phyloP scores from a whole-genome alignment of 2,888 invertebrate species.

The Pyrocoelia pectoralis region DNA sequence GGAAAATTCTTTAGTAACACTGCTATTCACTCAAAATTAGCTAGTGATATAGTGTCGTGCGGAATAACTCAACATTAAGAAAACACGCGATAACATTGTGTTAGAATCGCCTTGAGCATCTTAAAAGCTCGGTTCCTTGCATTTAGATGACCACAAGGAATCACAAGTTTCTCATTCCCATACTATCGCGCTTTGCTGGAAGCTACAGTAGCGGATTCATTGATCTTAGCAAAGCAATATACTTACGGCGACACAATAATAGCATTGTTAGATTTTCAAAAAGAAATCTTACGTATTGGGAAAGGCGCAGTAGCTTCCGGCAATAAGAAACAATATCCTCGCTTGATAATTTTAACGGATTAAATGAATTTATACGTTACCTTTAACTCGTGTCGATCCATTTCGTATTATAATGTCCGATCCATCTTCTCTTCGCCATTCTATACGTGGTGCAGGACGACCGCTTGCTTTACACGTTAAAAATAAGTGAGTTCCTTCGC shows the following conservation, averaged over 20 bases:
- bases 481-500: constrained; percentile 79
- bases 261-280: constrained; percentile 54
- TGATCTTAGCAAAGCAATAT: constrained; percentile 56
- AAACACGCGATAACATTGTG: constrained; percentile 2
- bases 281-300: constrained; percentile 49
- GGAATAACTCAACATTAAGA: not conserved
- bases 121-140: constrained; percentile 37
- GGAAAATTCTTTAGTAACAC: not conserved
- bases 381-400: constrained; percentile 60
- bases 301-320: constrained; percentile 40
- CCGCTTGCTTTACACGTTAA: constrained; percentile 79
- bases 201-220: constrained; percentile 47
- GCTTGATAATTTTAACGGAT: constrained; percentile 36
- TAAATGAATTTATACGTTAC: constrained; percentile 42
- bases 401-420: constrained; percentile 81
- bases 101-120: constrained; percentile 2
- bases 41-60: too few species aligned
- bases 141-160: constrained; percentile 52
- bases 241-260: constrained; percentile 55
- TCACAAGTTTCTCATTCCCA: constrained; percentile 47
- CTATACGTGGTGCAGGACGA: constrained; percentile 79
- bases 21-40: too few species aligned
- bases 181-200: constrained; percentile 49
- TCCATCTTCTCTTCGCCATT: constrained; percentile 87
- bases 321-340: constrained; percentile 38